Percentiles rank a stretch among this genome's conserved stretches.
phyloP scores from a whole-genome alignment of 1,140 invertebrate genomes.

The Drosophila fuyamai region DNA sequence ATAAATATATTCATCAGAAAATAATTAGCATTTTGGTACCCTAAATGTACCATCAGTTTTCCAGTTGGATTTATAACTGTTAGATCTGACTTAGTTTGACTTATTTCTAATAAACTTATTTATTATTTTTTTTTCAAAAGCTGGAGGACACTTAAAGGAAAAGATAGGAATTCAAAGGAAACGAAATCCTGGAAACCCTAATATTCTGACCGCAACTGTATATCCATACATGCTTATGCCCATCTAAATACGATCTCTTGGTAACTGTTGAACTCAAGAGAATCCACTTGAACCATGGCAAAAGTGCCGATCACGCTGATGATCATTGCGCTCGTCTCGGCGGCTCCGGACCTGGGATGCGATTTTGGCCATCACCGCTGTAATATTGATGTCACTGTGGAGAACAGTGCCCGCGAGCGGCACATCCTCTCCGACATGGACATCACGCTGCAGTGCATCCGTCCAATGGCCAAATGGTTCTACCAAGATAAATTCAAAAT shows the following conservation, averaged over 20 bases:
- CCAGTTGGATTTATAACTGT: too few relatives aligned
- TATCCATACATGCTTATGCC: conserved; percentile 21
- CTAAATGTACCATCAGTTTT: too few relatives aligned
- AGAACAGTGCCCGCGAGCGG: conserved; percentile 1
- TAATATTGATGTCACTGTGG: conserved; percentile 56
- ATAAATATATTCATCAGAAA: too few relatives aligned
- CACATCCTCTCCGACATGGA: conserved; percentile 64
- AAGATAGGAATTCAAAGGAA: background rate
- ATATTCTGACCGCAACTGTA: conserved; percentile 18
- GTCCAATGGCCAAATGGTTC: conserved; percentile 52
- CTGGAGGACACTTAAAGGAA: background rate
- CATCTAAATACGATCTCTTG: conserved; percentile 33
- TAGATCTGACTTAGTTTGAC: too few relatives aligned
- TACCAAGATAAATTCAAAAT: conserved; percentile 39
- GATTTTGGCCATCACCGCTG: conserved; percentile 56
- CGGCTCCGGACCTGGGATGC: conserved; percentile 36
- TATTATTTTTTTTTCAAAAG: background rate
- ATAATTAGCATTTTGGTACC: too few relatives aligned
- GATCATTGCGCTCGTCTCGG: conserved; percentile 37
- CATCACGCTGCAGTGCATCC: conserved; percentile 50
- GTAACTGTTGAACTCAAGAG: conserved; percentile 44
- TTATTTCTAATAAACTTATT: too few relatives aligned
- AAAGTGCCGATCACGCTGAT: conserved; percentile 68
- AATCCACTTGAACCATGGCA: conserved; percentile 65
- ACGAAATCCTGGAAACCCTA: background rate